Conservation (phyloP, 2,797 vertebrate species). For the Propithecus deckenii region DNA sequence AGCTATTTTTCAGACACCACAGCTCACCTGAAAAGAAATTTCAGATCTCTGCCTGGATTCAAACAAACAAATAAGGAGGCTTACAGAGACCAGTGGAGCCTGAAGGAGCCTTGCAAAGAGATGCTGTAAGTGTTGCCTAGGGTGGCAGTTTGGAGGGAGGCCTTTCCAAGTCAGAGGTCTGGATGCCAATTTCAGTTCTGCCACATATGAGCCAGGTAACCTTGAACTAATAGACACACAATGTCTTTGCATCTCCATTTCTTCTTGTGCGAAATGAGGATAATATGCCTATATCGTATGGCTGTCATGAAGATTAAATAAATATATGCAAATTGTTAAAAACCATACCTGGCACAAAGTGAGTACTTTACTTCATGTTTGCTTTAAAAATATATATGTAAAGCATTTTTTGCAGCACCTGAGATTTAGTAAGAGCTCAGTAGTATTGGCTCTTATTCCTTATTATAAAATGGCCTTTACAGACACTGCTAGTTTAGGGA, state of each 20-base stretch:
- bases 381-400: not conserved
- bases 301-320: not conserved
- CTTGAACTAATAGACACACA: not conserved
- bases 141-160: not conserved
- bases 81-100: not conserved
- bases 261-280: not conserved
- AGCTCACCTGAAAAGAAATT: not conserved
- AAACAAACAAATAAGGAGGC: not conserved
- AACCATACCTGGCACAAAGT: not conserved
- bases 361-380: not conserved
- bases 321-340: not conserved
- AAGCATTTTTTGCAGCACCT: not conserved
- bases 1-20: not conserved
- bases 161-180: not conserved
- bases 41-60: not conserved
- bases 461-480: not conserved
- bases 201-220: not conserved
- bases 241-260: not conserved
- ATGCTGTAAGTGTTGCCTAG: not conserved
- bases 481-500: not conserved
- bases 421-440: not conserved
- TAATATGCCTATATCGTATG: no score
- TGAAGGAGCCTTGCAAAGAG: not conserved
- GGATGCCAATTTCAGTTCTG: not conserved
- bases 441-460: not conserved